Conservation (phyloP, 1,140 invertebrate species). For the Zophobas atratus region DNA sequence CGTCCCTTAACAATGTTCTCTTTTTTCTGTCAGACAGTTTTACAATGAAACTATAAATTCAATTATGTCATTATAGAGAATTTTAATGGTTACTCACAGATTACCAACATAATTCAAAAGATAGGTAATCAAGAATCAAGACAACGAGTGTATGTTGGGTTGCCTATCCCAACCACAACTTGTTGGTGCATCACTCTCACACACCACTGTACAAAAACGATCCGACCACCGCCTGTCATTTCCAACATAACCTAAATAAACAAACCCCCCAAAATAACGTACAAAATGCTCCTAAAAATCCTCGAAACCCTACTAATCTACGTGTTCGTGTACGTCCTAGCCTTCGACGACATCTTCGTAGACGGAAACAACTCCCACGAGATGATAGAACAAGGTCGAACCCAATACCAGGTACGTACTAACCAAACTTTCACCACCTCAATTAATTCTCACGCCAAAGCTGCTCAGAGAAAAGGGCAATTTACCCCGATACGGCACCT, state of each 20-base stretch:
- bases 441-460: constrained; percentile 51
- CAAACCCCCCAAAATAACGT: constrained; percentile 19
- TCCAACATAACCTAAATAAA: constrained; percentile 31
- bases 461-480: constrained; percentile 63
- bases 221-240: constrained; percentile 2
- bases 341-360: constrained; percentile 53
- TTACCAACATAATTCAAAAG: no score
- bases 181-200: no score
- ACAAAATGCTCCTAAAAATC: constrained; percentile 40
- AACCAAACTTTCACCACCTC: not conserved
- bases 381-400: constrained; percentile 62
- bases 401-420: constrained; percentile 62
- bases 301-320: constrained; percentile 44
- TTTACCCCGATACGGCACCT: constrained; percentile 73
- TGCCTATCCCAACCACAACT: not conserved
- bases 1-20: no score
- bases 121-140: no score
- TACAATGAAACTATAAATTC: no score
- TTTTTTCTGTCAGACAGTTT: no score
- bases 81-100: no score
- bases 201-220: not conserved
- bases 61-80: no score
- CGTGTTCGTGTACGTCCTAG: constrained; percentile 45
- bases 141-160: not conserved
- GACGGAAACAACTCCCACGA: constrained; percentile 52